Conservation (phyloP, 2,888 invertebrate species). For the Epirrhoe alternata region DNA sequence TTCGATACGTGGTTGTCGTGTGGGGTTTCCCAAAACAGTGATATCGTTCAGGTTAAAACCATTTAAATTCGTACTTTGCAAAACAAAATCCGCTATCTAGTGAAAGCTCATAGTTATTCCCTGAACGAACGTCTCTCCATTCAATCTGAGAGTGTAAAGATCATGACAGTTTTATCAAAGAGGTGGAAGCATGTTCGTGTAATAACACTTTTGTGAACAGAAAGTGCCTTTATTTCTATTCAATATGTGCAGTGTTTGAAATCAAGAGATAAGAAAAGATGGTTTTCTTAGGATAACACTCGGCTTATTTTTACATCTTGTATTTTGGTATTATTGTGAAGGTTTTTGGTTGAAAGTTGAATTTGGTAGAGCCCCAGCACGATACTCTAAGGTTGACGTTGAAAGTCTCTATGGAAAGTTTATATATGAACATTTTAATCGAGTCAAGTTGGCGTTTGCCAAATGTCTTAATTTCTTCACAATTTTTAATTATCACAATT, state of each 20-base stretch:
- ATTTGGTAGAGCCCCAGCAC: too few relatives aligned
- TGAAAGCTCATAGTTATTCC: slow-evolving; percentile 46
- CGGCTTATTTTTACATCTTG: too few relatives aligned
- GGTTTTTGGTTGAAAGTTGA: too few relatives aligned
- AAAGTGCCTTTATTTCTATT: slow-evolving; percentile 34
- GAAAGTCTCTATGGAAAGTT: too few relatives aligned
- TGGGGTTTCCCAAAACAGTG: slow-evolving; percentile 3
- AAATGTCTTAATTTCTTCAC: too few relatives aligned
- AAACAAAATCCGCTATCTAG: slow-evolving; percentile 35
- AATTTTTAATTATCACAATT: too few relatives aligned
- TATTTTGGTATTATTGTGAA: too few relatives aligned
- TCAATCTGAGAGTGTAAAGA: slow-evolving; percentile 54
- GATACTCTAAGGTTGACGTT: too few relatives aligned
- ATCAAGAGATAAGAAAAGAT: neutral
- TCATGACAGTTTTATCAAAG: slow-evolving; percentile 50
- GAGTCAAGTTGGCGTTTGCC: too few relatives aligned
- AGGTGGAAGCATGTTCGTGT: slow-evolving; percentile 32
- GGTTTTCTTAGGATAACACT: neutral
- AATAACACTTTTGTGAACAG: slow-evolving; percentile 32
- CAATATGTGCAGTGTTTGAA: neutral
- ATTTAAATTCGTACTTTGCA: slow-evolving; percentile 32
- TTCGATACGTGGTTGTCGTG: neutral
- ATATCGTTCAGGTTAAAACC: slow-evolving; percentile 20
- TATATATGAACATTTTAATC: too few relatives aligned
- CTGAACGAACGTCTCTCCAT: slow-evolving; percentile 41